phyloP scores from a whole-genome alignment of 2,113 vertebrate genomes.

The Apaloderma vittatum region DNA sequence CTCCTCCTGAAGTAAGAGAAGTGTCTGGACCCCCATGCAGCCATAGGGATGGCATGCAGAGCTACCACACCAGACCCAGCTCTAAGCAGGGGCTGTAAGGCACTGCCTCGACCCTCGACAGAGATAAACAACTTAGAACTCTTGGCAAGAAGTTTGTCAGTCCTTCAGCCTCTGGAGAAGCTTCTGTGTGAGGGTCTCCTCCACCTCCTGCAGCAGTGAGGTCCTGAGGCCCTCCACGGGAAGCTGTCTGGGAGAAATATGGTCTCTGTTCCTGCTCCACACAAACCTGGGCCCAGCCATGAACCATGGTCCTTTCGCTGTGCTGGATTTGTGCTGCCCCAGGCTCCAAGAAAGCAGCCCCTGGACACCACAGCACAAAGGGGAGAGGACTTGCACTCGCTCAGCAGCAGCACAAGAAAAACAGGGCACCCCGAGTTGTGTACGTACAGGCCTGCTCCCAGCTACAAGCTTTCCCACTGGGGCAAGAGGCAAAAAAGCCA shows the following conservation, averaged over 20 bases:
- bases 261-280: not conserved
- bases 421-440: not conserved
- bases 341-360: not conserved
- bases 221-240: not conserved
- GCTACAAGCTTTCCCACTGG: not conserved
- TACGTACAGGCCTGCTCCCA: not conserved
- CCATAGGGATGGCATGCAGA: accelerated
- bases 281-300: not conserved
- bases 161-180: not conserved
- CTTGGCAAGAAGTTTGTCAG: not conserved
- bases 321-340: not conserved
- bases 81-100: not conserved
- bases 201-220: not conserved
- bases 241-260: not conserved
- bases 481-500: not conserved
- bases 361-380: accelerated
- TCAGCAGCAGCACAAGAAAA: not conserved
- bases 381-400: not conserved
- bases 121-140: not conserved
- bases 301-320: not conserved
- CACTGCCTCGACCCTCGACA: not conserved
- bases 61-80: accelerated
- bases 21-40: not conserved
- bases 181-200: not conserved
- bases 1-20: not conserved